These are phyloP conservation scores for Thera britannica DNA, from an alignment of 2,888 invertebrate genomes.

Conservation along the genomic window DNA sequence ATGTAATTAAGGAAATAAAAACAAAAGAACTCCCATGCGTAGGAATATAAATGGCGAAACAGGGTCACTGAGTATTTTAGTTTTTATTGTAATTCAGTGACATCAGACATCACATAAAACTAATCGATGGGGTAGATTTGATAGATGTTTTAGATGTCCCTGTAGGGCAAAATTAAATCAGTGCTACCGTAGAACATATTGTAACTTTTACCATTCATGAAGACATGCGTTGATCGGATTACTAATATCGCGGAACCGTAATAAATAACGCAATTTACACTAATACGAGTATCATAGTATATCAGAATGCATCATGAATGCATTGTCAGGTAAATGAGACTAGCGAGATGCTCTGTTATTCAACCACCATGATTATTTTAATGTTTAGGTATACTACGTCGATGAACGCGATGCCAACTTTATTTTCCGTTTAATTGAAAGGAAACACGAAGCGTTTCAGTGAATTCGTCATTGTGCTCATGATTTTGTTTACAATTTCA, in stretches of 20 bases:
- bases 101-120: too few species aligned
- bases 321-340: constrained; percentile 65
- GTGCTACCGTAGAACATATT: too few species aligned
- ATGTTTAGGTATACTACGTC: constrained; percentile 69
- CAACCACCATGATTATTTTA: constrained; percentile 69
- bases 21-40: too few species aligned
- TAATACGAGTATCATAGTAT: background rate
- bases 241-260: background rate
- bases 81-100: too few species aligned
- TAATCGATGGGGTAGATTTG: too few species aligned
- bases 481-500: constrained; percentile 60
- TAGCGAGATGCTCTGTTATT: constrained; percentile 59
- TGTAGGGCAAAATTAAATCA: too few species aligned
- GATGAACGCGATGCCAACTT: constrained; percentile 68
- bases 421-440: constrained; percentile 72
- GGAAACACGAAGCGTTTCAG: constrained; percentile 68
- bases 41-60: too few species aligned
- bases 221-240: too few species aligned
- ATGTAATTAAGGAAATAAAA: too few species aligned
- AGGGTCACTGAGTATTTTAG: too few species aligned
- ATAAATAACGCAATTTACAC: background rate
- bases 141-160: too few species aligned
- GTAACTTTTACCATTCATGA: too few species aligned
- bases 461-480: constrained; percentile 65
- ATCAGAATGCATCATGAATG: constrained; percentile 52